Evolutionary conservation across 2,888 invertebrate genomes (phyloP).

Genomic region (Mythimna lalbum): DNA sequence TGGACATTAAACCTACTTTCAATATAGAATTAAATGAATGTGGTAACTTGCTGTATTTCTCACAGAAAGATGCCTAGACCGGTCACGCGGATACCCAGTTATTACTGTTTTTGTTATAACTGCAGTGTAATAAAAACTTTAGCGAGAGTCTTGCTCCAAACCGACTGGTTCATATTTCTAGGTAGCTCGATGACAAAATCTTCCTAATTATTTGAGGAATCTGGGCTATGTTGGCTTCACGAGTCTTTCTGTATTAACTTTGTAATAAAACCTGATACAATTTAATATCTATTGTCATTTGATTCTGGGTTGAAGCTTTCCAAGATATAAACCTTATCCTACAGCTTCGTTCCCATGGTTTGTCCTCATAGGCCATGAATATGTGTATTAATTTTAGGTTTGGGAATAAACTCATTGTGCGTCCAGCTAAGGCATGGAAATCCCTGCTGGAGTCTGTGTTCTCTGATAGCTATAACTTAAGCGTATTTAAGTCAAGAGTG

Average conservation of each 20-base stretch:
- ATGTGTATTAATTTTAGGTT: no score
- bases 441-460: no score
- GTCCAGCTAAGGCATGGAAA: no score
- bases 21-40: constrained; percentile 4
- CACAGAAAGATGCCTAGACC: constrained; percentile 24
- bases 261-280: constrained; percentile 1
- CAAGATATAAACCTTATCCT: neutral
- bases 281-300: neutral
- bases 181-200: constrained; percentile 22
- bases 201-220: constrained; percentile 25
- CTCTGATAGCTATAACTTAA: no score
- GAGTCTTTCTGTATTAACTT: constrained; percentile 5
- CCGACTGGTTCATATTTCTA: constrained; percentile 40
- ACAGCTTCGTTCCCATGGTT: no score
- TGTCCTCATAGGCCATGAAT: no score
- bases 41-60: constrained; percentile 24
- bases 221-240: constrained; percentile 22
- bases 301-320: neutral
- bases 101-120: constrained; percentile 37
- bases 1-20: neutral
- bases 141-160: constrained; percentile 19
- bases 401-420: no score
- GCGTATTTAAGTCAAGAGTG: no score
- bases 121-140: constrained; percentile 36
- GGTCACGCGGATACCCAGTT: constrained; percentile 27